Base-by-base conservation (phyloP, 2,888 invertebrate species). In the Trissolcus japonicus region DNA sequence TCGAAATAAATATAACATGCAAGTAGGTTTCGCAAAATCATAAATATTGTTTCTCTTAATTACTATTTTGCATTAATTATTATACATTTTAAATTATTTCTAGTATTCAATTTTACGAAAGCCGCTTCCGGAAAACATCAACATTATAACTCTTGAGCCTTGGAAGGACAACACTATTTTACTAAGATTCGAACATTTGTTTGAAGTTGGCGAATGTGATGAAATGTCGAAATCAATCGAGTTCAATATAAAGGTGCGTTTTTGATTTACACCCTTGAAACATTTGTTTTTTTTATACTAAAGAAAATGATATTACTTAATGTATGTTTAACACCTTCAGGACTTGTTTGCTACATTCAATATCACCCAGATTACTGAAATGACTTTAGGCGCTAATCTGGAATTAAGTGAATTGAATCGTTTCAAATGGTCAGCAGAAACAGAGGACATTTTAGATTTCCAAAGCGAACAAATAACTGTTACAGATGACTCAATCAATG, bases 61-160 rank as follows among this genome's bases (percentile, higher is more conserved):
- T 43, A n/a, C 25, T 25, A 25, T 25, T 6, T 25, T 25, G 6
- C 6, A 25, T 6, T 6, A n/a, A n/a, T 25, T 25, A 25, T 43
- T 4, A 11, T 43, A 43, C 0, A 43, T n/a, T 43, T 2, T 11
- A 11, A 43, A 43, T n/a, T 14, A 16, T 48, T 56, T 48, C 16
- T 14, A 74, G 73, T 43, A 56, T 51, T 40, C 56, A 3, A 46
- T 40, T 3, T 41, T 74, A 7, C 60, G 19, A n/a, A 66, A 61
- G 16, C 13, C 14, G 4, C 9, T 96, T 2, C 95, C 96, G 0
- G 87, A 90, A 29, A 94, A 94, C 54, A 89, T 96, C 0, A 94
- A 96, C 84, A 88, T 97, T 55, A 87, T 97, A 11, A 95, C 95
- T 0, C 84, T 96, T 54, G 96, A 97, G 82, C 95, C 95, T 0